Conservation (phyloP, 1,140 invertebrate species). For the Asobara japonica region DNA sequence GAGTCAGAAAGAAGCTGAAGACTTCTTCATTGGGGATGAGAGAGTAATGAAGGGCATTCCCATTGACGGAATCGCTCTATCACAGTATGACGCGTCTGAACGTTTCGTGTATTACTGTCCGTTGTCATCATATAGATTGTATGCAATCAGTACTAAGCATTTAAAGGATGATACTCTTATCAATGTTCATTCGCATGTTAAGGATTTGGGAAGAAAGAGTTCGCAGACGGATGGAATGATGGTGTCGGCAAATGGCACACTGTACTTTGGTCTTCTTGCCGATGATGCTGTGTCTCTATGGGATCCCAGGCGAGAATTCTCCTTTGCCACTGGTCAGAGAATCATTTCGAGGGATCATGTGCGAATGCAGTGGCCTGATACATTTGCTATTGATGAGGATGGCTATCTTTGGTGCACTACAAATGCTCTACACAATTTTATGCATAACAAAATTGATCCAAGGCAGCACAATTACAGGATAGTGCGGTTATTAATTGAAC, state of each 20-base stretch:
- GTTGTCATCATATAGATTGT: slow-evolving; percentile 72
- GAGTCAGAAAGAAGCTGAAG: slow-evolving; percentile 66
- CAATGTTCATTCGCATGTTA: slow-evolving; percentile 60
- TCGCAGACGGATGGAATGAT: slow-evolving; percentile 77
- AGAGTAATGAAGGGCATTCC: slow-evolving; percentile 66
- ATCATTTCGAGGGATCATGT: slow-evolving; percentile 73
- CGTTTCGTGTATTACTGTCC: slow-evolving; percentile 74
- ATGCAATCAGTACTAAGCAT: slow-evolving; percentile 69
- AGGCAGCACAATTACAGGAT: slow-evolving; percentile 72
- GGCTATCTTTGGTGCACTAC: slow-evolving; percentile 74
- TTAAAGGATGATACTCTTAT: slow-evolving; percentile 64
- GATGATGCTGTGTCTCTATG: slow-evolving; percentile 74
- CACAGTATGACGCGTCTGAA: slow-evolving; percentile 64
- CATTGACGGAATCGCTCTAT: slow-evolving; percentile 76
- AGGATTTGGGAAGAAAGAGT: slow-evolving; percentile 70
- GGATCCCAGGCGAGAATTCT: slow-evolving; percentile 66
- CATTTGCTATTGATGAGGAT: slow-evolving; percentile 74
- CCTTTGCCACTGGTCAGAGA: slow-evolving; percentile 65
- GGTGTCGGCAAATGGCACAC: slow-evolving; percentile 73
- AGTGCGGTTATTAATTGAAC: slow-evolving; percentile 64
- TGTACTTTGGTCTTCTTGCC: slow-evolving; percentile 75
- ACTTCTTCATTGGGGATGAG: slow-evolving; percentile 70
- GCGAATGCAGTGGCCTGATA: slow-evolving; percentile 77
- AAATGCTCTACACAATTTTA: slow-evolving; percentile 74
- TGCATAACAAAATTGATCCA: slow-evolving; percentile 67